phyloP scores from a whole-genome alignment of 2,888 invertebrate species.

The Pachliopta kotzebuea region DNA sequence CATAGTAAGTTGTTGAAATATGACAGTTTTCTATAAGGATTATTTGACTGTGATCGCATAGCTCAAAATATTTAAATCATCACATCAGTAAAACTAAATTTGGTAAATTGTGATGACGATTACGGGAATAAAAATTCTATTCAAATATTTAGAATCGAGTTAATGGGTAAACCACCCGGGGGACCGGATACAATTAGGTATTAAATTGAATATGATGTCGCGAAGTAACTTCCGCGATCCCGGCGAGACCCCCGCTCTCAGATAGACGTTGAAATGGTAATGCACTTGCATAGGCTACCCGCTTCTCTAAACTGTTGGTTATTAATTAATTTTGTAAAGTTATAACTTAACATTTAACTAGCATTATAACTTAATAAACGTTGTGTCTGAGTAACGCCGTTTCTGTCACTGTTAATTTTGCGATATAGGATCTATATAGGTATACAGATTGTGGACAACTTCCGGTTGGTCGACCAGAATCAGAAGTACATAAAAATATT shows the following conservation, averaged over 20 bases:
- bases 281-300: conserved; percentile 16
- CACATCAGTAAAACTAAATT: neutral
- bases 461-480: too few relatives aligned
- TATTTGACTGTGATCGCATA: too few relatives aligned
- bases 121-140: conserved; percentile 28
- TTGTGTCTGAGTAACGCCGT: too few relatives aligned
- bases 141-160: conserved; percentile 36
- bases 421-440: too few relatives aligned
- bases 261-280: conserved; percentile 22
- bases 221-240: conserved; percentile 37
- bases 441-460: too few relatives aligned
- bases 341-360: too few relatives aligned
- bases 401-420: too few relatives aligned
- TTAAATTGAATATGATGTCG: conserved; percentile 64
- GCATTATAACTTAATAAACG: too few relatives aligned
- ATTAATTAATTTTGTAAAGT: neutral
- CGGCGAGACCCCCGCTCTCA: conserved; percentile 31
- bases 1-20: too few relatives aligned
- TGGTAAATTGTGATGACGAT: neutral
- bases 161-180: conserved; percentile 43
- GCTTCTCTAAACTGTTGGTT: conserved; percentile 1
- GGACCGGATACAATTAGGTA: conserved; percentile 53
- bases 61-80: neutral
- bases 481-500: too few relatives aligned
- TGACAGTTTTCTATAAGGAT: too few relatives aligned